phyloP scores from a whole-genome alignment of 2,888 invertebrate species.

The Vesta saturnalis region DNA sequence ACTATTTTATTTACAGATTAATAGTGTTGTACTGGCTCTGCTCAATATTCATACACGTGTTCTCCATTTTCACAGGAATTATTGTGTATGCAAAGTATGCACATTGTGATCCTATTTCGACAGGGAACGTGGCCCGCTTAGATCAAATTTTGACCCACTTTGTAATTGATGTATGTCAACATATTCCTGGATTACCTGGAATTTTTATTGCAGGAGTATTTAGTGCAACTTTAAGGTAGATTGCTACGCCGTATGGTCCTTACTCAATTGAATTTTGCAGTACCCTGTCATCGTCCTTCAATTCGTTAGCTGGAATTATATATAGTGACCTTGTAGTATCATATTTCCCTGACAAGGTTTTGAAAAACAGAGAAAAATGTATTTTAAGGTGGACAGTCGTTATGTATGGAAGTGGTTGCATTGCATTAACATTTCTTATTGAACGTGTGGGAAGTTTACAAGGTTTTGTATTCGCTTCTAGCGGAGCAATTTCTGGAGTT shows the following conservation, averaged over 20 bases:
- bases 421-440: slow-evolving; percentile 66
- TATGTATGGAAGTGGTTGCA: slow-evolving; percentile 64
- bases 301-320: slow-evolving; percentile 68
- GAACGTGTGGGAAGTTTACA: slow-evolving; percentile 72
- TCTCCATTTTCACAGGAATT: slow-evolving; percentile 48
- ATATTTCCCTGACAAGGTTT: slow-evolving; percentile 63
- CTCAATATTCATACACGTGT: slow-evolving; percentile 41
- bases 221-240: slow-evolving; percentile 74
- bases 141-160: slow-evolving; percentile 73
- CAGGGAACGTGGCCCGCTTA: slow-evolving; percentile 66
- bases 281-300: slow-evolving; percentile 68
- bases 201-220: slow-evolving; percentile 79
- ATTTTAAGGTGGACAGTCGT: slow-evolving; percentile 69
- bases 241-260: too few relatives aligned
- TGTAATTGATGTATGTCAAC: slow-evolving; percentile 71
- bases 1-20: slow-evolving; percentile 49
- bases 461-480: slow-evolving; percentile 69
- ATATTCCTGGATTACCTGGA: slow-evolving; percentile 75
- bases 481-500: slow-evolving; percentile 68
- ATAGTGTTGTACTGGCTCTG: slow-evolving; percentile 49
- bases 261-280: too few relatives aligned
- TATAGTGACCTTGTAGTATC: slow-evolving; percentile 70
- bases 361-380: slow-evolving; percentile 65
- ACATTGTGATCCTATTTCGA: slow-evolving; percentile 70
- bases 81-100: slow-evolving; percentile 71